Conservation (phyloP, 37 sponge, comb jelly and placozoan species). For the Cliona cf. orientalis region DNA sequence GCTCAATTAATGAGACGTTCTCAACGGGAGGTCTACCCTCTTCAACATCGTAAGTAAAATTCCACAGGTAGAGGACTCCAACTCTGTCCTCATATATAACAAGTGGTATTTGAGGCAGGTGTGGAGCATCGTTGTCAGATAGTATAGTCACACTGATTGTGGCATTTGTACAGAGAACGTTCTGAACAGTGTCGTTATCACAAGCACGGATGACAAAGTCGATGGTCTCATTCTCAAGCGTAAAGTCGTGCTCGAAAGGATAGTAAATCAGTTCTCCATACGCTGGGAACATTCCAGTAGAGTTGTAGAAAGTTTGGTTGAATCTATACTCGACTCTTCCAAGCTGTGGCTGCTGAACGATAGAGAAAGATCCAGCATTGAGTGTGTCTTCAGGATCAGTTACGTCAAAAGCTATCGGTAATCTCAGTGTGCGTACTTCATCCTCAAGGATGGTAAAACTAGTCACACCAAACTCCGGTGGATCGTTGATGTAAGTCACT, state of each 20-base stretch:
- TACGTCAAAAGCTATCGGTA: conserved; percentile 67
- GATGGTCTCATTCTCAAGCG: conserved; percentile 29
- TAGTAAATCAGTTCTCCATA: conserved; percentile 59
- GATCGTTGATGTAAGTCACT: conserved; percentile 74
- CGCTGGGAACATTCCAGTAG: conserved; percentile 23
- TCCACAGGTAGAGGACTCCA: conserved; percentile 27
- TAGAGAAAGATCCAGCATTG: conserved; percentile 68
- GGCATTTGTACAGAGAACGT: conserved; percentile 50
- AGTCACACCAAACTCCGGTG: conserved; percentile 77
- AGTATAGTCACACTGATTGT: conserved; percentile 52
- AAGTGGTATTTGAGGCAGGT: conserved; percentile 39
- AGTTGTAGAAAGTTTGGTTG: conserved; percentile 5
- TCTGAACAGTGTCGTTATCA: conserved; percentile 63
- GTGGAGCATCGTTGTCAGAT: conserved; percentile 82
- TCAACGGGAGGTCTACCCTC: conserved; percentile 59
- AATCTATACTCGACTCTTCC: conserved; percentile 63
- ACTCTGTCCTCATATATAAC: conserved; percentile 59
- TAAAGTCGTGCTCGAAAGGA: conserved; percentile 55
- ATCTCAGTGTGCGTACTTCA: conserved; percentile 24
- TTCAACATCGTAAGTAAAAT: conserved; percentile 77
- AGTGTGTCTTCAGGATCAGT: conserved; percentile 77
- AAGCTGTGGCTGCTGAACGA: conserved; percentile 30
- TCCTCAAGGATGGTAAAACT: conserved; percentile 67
- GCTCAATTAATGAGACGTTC: conserved; percentile 34
- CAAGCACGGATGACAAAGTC: conserved; percentile 68